Conservation (phyloP, 2,888 invertebrate genomes). For the Sinhomidia bicolor region DNA sequence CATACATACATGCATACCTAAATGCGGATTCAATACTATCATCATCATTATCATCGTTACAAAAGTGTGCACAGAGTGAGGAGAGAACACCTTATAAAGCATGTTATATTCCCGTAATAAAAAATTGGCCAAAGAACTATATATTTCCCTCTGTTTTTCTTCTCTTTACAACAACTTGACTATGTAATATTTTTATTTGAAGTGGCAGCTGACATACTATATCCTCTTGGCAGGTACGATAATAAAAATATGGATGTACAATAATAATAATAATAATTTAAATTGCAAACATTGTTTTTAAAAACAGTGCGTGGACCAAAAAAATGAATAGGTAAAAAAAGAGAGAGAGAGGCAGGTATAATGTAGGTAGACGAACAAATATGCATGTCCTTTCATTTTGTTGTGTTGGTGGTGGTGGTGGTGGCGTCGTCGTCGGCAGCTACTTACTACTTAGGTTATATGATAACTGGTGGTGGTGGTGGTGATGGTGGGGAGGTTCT, state of each 20-base stretch:
- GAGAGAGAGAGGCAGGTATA: too few relatives aligned
- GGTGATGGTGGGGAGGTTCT: not conserved
- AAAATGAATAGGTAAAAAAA: not conserved
- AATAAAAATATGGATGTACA: constrained; percentile 44
- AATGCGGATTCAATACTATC: constrained; percentile 22
- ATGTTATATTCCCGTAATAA: constrained; percentile 1
- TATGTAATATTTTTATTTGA: constrained; percentile 18
- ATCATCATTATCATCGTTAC: not conserved
- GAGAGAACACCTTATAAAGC: constrained; percentile 36
- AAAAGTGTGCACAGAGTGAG: constrained; percentile 17
- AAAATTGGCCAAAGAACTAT: constrained; percentile 33
- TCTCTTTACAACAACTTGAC: constrained; percentile 1
- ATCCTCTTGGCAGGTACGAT: constrained; percentile 39
- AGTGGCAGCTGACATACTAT: constrained; percentile 40
- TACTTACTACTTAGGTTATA: not conserved
- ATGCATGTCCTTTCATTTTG: not conserved
- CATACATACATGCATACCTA: not conserved
- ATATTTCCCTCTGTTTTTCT: not conserved
- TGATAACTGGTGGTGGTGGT: not conserved
- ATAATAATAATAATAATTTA: constrained; percentile 42
- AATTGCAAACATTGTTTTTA: constrained; percentile 54
- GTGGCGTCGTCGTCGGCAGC: not conserved
- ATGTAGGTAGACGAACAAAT: not conserved
- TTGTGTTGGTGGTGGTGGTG: constrained; percentile 29
- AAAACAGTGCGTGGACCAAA: constrained; percentile 15